Base-by-base conservation (phyloP, 2,888 invertebrate genomes). In the Zygaena filipendulae region DNA sequence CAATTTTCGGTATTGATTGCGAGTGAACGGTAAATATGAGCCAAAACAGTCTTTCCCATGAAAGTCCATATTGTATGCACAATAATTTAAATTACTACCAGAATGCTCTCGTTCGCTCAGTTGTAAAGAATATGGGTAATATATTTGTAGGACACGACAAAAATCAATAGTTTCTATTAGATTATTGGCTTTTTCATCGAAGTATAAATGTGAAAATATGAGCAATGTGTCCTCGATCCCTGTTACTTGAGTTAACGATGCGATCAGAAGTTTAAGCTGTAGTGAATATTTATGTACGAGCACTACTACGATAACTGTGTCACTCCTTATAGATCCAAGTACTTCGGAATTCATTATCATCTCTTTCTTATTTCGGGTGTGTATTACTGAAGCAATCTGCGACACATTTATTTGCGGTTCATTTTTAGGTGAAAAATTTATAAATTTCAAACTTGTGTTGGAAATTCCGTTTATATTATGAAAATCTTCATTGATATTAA, bases 151-250 rank as follows among this genome's bases (percentile, higher is more conserved):
- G 11, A 60, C 58, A 20, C 58, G 49, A 38, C 59, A 54, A 39
- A 61, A 67, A 30, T 64, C 53, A 35, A 68, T 58, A n/a, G 33
- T 37, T 24, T 33, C 37, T 32, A 68, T 49, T 13, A 59, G 32
- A 16, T 29, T 36, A 25, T 59, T 56, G 8, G 58, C 23, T 18
- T 49, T 46, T 21, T 49, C 47, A 31, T 68, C 59, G 29, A 45
- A 56, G 36, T 43, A 41, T 4, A 48, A 50, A 43, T 68, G 68
- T 0, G 66, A 63, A 42, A 70, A 66, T 35, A 70, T 54, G 18
- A 70, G 22, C 13, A 70, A 33, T 0, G 45, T 35, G 13, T 60
- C 49, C 21, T 60, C 48, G 24, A 70, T 64, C 5, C 63, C 69
- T 25, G 29, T 29, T 4, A 59, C 35, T 26, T 52, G 41, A 3